Conservation (phyloP, 2,888 invertebrate species). For the Agonopterix heracliana region DNA sequence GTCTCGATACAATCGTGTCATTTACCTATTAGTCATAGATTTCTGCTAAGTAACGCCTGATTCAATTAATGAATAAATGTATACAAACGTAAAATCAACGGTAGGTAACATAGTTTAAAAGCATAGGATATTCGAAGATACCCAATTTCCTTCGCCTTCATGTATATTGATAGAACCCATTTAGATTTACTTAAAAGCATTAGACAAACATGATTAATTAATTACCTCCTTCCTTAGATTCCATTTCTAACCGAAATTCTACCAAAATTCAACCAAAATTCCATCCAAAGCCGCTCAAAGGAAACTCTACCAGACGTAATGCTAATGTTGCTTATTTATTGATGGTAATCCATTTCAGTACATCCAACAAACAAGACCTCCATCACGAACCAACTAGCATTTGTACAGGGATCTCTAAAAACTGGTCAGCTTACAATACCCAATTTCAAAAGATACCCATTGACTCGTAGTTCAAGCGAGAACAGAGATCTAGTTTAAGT, state of each 20-base stretch:
- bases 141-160: too few species aligned
- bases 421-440: slow-evolving; percentile 18
- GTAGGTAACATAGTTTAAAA: too few species aligned
- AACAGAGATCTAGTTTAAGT: slow-evolving; percentile 26
- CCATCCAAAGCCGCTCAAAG: slow-evolving; percentile 56
- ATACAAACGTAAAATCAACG: too few species aligned
- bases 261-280: slow-evolving; percentile 39
- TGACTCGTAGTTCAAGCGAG: slow-evolving; percentile 21
- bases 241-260: too few species aligned
- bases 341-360: slow-evolving; percentile 54
- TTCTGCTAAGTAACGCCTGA: too few species aligned
- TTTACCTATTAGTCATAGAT: too few species aligned
- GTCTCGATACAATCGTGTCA: too few species aligned
- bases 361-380: slow-evolving; percentile 25
- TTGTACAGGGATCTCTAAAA: slow-evolving; percentile 20
- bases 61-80: too few species aligned
- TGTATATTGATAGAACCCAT: slow-evolving; percentile 4
- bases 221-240: slow-evolving; percentile 26
- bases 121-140: too few species aligned
- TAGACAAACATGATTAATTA: slow-evolving; percentile 41
- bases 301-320: slow-evolving; percentile 41
- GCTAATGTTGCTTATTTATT: slow-evolving; percentile 63
- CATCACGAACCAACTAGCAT: slow-evolving; percentile 5
- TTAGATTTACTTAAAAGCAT: slow-evolving; percentile 23
- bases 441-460: slow-evolving; percentile 10